Conservation (phyloP, 2,888 invertebrate species). For the Cephus sareptanus region DNA sequence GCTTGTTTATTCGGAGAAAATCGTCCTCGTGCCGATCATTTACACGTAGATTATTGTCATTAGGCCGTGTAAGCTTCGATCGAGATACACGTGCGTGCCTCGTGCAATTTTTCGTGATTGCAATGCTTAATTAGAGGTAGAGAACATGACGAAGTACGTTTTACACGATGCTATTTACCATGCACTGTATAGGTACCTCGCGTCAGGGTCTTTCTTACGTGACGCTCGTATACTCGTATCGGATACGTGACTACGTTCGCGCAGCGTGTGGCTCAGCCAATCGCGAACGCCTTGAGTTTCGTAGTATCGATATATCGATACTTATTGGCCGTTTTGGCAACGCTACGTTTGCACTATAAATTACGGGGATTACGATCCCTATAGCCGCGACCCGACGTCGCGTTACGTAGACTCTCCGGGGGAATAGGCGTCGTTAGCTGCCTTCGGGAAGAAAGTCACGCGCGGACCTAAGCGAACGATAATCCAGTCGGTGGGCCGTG, state of each 20-base stretch:
- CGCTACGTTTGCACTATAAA: not conserved
- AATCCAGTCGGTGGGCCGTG: not conserved
- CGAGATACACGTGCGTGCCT: not conserved
- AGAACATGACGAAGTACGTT: not conserved
- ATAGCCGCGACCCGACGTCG: not conserved
- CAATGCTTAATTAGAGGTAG: not conserved
- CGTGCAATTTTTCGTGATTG: not conserved
- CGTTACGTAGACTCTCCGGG: not conserved
- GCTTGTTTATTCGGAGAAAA: not conserved
- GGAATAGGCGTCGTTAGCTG: not conserved
- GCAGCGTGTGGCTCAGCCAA: not conserved
- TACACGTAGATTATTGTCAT: not conserved
- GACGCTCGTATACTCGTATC: not conserved
- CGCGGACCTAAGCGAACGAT: not conserved
- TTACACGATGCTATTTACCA: not conserved
- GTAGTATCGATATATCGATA: not conserved
- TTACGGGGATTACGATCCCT: not conserved
- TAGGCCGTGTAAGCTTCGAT: not conserved
- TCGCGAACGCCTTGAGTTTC: not conserved
- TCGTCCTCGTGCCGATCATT: not conserved
- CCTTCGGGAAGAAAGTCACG: not conserved
- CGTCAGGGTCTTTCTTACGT: not conserved
- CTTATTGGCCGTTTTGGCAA: not conserved
- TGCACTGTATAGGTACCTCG: not conserved
- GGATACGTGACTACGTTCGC: not conserved